Base-by-base conservation (phyloP, 2,113 vertebrate genomes). In the Vicugna pacos region DNA sequence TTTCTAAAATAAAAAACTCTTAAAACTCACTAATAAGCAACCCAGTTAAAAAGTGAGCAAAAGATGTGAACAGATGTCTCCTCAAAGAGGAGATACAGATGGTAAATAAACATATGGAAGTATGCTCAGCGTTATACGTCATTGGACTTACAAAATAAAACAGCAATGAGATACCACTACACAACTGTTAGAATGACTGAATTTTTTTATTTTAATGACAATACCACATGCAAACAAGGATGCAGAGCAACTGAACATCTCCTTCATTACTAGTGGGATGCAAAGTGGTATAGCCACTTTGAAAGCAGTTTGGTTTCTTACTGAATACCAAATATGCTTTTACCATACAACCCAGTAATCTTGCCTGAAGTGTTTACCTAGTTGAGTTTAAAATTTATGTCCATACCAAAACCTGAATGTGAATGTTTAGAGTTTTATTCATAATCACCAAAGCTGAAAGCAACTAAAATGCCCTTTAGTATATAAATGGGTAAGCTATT, bases 261-360 rank as follows among this genome's bases (percentile, higher is more conserved):
- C 50, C 32, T 62, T 58, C 72, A 64, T 73, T 89, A 50, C 15
- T 80, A 52, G 38, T 35, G 24, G 75, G 89, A 52, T 38, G n/a
- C 48, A 64, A 35, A 46, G n/a, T 48, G 22, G 38, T n/a, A 70
- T 32, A 46, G 19, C 79, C 70, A 83, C 12, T 62, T 81, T 64
- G 64, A 70, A 93, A 70, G 35, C 28, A 81, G 24, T 58, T 80
- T 38, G 50, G 48, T 91, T 73, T 91, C 81, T 73, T 87, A 86
- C 9, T 32, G 84, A 58, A 56, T 26, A 35, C 58, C 52, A 30
- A 72, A 65, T 64, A 79, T 75, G 60, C 20, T 38, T 32, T 56
- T 46, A 62, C 28, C 56, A 70, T 72, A 42, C 54, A 38, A 13
- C 54, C 8, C 28, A 50, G 26, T 42, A 22, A 13, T 50, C 22